A percentile compares a stretch with the other conserved stretches of the same genome.
Evolutionary conservation across 1,140 invertebrate species (phyloP).

Genomic region (Brachionus calyciflorus): DNA sequence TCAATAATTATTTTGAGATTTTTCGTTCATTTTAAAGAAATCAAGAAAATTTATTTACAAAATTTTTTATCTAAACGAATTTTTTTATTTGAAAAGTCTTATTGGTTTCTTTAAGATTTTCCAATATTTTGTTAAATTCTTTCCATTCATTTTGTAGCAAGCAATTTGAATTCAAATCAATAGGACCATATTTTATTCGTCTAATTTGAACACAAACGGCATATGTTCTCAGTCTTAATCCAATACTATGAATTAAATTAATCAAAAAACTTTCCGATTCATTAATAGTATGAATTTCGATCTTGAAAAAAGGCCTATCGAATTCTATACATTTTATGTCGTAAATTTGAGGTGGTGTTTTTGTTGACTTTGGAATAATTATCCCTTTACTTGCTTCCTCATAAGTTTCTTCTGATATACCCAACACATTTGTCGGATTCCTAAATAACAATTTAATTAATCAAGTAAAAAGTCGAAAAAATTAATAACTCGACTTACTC

Average conservation of each 20-base stretch:
- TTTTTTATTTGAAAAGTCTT: background rate
- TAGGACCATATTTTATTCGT: conserved; percentile 12
- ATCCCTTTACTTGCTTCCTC: conserved; percentile 33
- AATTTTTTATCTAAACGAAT: too few species aligned
- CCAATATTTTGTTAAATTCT: background rate
- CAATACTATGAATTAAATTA: conserved; percentile 25
- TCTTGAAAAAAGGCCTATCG: conserved; percentile 20
- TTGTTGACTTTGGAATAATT: background rate
- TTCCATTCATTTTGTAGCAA: conserved; percentile 20
- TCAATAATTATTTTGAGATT: too few species aligned
- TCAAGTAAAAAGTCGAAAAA: background rate
- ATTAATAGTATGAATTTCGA: conserved; percentile 37
- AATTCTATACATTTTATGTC: conserved; percentile 33
- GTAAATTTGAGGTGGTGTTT: conserved; percentile 40
- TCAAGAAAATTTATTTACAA: too few species aligned
- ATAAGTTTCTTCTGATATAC: conserved; percentile 14
- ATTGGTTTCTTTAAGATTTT: background rate
- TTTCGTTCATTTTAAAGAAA: too few species aligned
- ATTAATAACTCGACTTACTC: background rate
- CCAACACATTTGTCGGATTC: background rate
- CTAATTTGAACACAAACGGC: conserved; percentile 30
- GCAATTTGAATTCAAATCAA: background rate
- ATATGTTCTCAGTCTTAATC: conserved; percentile 17
- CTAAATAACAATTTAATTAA: background rate
- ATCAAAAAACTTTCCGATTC: conserved; percentile 10